Conservation (phyloP, 2,888 invertebrate species). For the Torymus tubicola region DNA sequence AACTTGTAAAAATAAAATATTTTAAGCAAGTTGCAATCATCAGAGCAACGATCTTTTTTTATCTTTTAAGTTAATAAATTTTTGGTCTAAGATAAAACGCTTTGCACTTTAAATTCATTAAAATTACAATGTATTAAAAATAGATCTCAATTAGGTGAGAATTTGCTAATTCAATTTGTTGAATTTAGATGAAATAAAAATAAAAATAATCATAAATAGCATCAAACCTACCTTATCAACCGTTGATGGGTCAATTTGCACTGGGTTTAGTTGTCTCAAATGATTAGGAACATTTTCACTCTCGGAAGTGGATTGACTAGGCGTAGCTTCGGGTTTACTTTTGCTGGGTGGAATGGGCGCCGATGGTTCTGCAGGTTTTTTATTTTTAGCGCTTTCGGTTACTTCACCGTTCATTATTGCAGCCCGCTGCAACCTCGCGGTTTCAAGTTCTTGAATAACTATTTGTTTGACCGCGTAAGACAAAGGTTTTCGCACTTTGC, state of each 20-base stretch:
- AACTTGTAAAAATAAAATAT: no score
- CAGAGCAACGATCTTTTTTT: no score
- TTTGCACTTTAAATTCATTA: no score
- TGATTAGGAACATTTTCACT: constrained; percentile 78
- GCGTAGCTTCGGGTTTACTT: neutral
- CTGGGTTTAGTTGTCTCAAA: constrained; percentile 76
- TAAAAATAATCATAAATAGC: no score
- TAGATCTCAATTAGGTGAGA: no score
- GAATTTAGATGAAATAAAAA: no score
- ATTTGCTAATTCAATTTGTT: no score
- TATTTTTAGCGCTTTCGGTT: neutral
- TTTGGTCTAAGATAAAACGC: no score
- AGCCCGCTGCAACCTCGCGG: constrained; percentile 67
- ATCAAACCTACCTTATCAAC: constrained; percentile 31
- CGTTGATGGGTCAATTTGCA: constrained; percentile 12
- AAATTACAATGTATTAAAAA: no score
- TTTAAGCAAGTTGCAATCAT: no score
- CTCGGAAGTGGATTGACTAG: neutral
- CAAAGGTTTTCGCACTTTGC: constrained; percentile 65
- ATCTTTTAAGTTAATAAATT: no score
- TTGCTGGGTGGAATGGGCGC: constrained; percentile 18
- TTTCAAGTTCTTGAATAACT: constrained; percentile 70
- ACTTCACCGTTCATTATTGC: constrained; percentile 53
- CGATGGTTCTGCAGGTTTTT: neutral
- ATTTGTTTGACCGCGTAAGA: constrained; percentile 71